Evolutionary conservation across 2,888 invertebrate genomes (phyloP).

Genomic region (Apomyelois bistriatella): DNA sequence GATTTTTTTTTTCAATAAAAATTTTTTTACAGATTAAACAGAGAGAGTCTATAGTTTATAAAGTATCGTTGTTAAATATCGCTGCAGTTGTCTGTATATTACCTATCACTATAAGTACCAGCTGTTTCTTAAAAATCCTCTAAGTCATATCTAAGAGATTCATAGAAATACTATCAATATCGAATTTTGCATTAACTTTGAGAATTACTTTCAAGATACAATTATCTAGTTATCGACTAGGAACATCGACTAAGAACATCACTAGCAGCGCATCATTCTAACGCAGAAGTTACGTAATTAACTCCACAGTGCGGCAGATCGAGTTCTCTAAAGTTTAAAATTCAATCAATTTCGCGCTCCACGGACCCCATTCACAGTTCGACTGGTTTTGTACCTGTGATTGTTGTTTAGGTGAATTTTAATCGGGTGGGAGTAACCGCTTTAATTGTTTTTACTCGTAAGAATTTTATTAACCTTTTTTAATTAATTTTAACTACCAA

Average conservation of each 20-base stretch:
- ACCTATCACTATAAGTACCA: no score
- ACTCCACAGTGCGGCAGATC: slow-evolving; percentile 29
- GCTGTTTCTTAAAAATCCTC: no score
- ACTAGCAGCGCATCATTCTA: slow-evolving; percentile 12
- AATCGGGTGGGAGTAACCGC: not conserved
- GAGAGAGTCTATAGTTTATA: no score
- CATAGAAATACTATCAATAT: no score
- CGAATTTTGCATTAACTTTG: not conserved
- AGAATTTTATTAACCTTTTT: no score
- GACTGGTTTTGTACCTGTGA: slow-evolving; percentile 36
- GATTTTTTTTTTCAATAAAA: no score
- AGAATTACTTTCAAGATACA: not conserved
- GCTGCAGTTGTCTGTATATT: no score
- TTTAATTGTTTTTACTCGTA: not conserved
- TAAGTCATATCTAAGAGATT: no score
- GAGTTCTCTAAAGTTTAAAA: slow-evolving; percentile 43
- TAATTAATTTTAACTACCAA: no score
- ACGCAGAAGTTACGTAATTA: slow-evolving; percentile 42
- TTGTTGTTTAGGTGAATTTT: slow-evolving; percentile 21
- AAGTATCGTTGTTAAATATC: no score
- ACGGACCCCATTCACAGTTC: slow-evolving; percentile 36
- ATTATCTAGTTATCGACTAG: not conserved
- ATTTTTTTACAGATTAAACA: no score
- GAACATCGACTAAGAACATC: not conserved
- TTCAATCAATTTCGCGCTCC: slow-evolving; percentile 57